A percentile compares a stretch with the other conserved stretches of the same genome.
These are phyloP conservation scores for Hirtodrosophila alboralis DNA, from an alignment of 2,888 invertebrate genomes.

Conservation along the genomic window DNA sequence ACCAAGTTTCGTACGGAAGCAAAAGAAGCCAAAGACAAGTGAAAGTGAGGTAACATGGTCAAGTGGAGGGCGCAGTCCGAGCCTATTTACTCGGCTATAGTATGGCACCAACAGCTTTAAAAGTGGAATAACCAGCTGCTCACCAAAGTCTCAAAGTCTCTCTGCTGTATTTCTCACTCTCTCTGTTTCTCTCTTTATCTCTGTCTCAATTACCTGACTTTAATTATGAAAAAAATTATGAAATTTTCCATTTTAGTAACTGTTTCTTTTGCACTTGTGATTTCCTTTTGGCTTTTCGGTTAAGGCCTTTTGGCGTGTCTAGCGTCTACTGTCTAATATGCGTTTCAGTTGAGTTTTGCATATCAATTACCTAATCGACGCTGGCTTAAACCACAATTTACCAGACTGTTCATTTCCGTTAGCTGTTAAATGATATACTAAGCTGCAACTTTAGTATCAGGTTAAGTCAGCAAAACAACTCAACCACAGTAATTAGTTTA, in stretches of 20 bases:
- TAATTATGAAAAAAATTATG: slow-evolving; percentile 66
- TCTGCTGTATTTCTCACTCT: slow-evolving; percentile 4
- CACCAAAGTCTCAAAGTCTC: slow-evolving; percentile 5
- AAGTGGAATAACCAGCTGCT: slow-evolving; percentile 52
- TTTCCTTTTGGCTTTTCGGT: slow-evolving; percentile 50
- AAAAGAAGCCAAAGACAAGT: slow-evolving; percentile 67
- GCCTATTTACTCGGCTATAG: slow-evolving; percentile 36
- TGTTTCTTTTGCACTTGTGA: slow-evolving; percentile 52
- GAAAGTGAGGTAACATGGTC: slow-evolving; percentile 74
- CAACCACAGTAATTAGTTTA: slow-evolving; percentile 9
- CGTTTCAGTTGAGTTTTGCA: slow-evolving; percentile 52
- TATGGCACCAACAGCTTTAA: slow-evolving; percentile 23
- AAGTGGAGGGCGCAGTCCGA: slow-evolving; percentile 57
- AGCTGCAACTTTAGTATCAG: slow-evolving; percentile 7
- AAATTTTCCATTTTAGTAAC: slow-evolving; percentile 50
- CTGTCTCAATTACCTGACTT: slow-evolving; percentile 10
- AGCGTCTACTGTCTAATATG: slow-evolving; percentile 9
- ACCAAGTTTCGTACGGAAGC: slow-evolving; percentile 78
- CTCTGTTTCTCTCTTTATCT: slow-evolving; percentile 1
- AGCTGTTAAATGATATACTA: slow-evolving; percentile 6
- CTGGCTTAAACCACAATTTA: slow-evolving; percentile 14
- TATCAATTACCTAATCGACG: slow-evolving; percentile 65
- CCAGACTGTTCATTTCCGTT: slow-evolving; percentile 25
- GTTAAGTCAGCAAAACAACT: background rate
- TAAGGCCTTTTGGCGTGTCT: slow-evolving; percentile 27